A percentile compares a stretch with the other conserved stretches of the same genome.
phyloP scores from a whole-genome alignment of 2,888 invertebrate species.

The Spodoptera littoralis region DNA sequence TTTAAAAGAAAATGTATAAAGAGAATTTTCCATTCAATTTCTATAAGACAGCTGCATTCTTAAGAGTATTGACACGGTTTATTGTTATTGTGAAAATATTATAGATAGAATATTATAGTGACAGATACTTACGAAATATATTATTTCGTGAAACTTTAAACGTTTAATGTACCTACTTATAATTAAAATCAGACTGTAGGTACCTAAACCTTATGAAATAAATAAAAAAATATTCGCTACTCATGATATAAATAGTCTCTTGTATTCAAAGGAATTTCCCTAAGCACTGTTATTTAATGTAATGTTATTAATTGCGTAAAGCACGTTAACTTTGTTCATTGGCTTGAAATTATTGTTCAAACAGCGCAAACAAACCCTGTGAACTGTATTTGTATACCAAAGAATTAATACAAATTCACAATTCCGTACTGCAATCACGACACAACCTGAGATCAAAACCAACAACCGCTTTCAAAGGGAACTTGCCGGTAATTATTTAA shows the following conservation, averaged over 20 bases:
- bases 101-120: too few relatives aligned
- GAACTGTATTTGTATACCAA: conserved; percentile 24
- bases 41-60: neutral
- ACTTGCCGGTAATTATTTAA: conserved; percentile 24
- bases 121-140: too few relatives aligned
- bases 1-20: neutral
- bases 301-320: conserved; percentile 29
- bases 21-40: neutral
- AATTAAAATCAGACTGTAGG: too few relatives aligned
- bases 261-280: too few relatives aligned
- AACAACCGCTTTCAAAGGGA: conserved; percentile 12
- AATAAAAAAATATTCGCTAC: too few relatives aligned
- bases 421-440: conserved; percentile 17
- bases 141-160: too few relatives aligned
- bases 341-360: conserved; percentile 35
- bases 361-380: conserved; percentile 16
- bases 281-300: conserved; percentile 13
- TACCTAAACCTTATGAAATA: too few relatives aligned
- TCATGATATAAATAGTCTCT: too few relatives aligned
- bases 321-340: conserved; percentile 32
- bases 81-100: too few relatives aligned
- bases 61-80: neutral
- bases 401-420: conserved; percentile 13
- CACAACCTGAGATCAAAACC: conserved; percentile 20
- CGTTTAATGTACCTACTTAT: too few relatives aligned